Evolutionary conservation across 1,140 invertebrate genomes (phyloP).

Genomic region (Drosophila orosa): DNA sequence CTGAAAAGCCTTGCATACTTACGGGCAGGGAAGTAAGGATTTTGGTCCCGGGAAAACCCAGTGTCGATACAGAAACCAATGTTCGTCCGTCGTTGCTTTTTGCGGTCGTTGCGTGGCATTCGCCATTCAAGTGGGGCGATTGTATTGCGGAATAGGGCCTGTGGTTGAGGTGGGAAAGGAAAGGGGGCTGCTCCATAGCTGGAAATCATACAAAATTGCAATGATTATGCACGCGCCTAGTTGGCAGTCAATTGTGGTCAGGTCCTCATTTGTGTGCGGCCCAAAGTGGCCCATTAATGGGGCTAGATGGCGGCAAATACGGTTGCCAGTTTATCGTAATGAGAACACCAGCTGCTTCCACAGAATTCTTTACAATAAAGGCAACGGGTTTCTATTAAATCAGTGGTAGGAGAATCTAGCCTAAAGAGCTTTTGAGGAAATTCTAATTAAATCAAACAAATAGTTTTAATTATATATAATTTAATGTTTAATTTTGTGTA

Average conservation of each 20-base stretch:
- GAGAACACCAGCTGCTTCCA: slow-evolving; percentile 15
- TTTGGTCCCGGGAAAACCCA: slow-evolving; percentile 17
- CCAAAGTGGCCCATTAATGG: slow-evolving; percentile 61
- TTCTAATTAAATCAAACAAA: too few relatives aligned
- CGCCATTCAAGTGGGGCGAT: slow-evolving; percentile 50
- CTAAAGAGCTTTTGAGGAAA: neutral
- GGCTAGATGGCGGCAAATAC: slow-evolving; percentile 18
- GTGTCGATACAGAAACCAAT: slow-evolving; percentile 28
- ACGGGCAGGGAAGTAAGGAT: slow-evolving; percentile 32
- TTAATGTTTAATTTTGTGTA: too few relatives aligned
- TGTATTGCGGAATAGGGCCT: slow-evolving; percentile 14
- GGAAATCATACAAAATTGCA: slow-evolving; percentile 75
- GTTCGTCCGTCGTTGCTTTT: slow-evolving; percentile 45
- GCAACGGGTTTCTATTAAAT: neutral
- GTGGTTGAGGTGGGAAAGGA: neutral
- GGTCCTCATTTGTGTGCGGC: slow-evolving; percentile 58
- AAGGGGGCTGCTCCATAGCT: neutral
- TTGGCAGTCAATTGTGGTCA: slow-evolving; percentile 75
- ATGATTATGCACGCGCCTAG: slow-evolving; percentile 73
- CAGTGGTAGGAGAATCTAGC: too few relatives aligned
- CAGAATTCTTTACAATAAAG: neutral
- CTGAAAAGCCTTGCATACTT: slow-evolving; percentile 72
- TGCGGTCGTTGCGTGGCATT: slow-evolving; percentile 45
- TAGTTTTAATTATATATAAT: too few relatives aligned
- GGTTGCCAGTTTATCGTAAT: slow-evolving; percentile 20